Base-by-base conservation (phyloP, 1,140 invertebrate species). In the Plutomurus gul region DNA sequence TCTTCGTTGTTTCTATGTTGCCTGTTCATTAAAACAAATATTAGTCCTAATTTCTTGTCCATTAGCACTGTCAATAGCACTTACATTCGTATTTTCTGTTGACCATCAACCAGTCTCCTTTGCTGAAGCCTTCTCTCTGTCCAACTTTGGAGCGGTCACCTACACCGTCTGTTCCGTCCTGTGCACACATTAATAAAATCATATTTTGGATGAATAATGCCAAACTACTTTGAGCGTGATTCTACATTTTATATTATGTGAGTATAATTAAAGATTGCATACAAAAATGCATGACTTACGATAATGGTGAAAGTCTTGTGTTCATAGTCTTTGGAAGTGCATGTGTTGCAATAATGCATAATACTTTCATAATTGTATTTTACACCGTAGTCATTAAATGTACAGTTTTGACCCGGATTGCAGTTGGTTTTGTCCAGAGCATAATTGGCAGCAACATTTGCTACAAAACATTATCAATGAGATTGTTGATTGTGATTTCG, bases 321-420 rank as follows among this genome's bases (percentile, higher is more conserved):
- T 3, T 16, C n/a, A n/a, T 3, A 16, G 10, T 72, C 70, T 22
- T 25, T 72, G 7, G 70, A 72, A n/a, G 20, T 27, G n/a, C 70
- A 72, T 4, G 0, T 18, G 7, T 37, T 22, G 16, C 70, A 72
- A 39, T 72, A 72, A 18, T 72, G 70, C 70, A 72, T 72, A 22
- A 72, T 72, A 8, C 70, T 72, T 72, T 71, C 65, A 20, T 37
- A 71, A 37, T 71, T 71, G 33, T 71, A 71, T 22, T 71, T 71
- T 13, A 71, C 70, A 22, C 70, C 70, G 25, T 72, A 72, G 13
- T 72, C 70, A 43, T 8, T 72, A 7, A 22, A 72, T 22, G 22
- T 22, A 16, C 70, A 72, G 3, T 20, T 16, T n/a, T 1, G 1
- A 10, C 22, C 22, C 20, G 22, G 22, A 40, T 11, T 4, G 16